Evolutionary conservation across 1,140 invertebrate genomes (phyloP), one percentile per base, ranked within the genome.

Genomic region (Ceratoteleas bidentatus): DNA sequence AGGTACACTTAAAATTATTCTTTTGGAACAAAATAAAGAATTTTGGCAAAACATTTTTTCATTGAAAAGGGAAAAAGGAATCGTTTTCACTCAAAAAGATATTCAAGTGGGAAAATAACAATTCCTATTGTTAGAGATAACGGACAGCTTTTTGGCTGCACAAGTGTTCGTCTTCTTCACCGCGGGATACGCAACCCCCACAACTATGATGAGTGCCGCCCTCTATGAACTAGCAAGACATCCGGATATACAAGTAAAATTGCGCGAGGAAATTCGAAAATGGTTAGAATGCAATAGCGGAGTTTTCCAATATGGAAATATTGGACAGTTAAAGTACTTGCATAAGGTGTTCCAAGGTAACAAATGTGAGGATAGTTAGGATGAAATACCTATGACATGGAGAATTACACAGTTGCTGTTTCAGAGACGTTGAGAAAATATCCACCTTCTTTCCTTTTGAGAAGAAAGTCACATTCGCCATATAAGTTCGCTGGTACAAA

Each of bases 111-210:
- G 24, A 24, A 24, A 4, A 24, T 24, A 24, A 24, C 24, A 24
- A 4, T 24, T 24, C 32, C 32, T 9, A 24, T 11, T 52, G 38
- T 8, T 34, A 56, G 66, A 69, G 16, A 69, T 87, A 6, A 40
- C 36, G 2, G 16, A 88, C 10, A 65, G 65, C 0, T 65, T 86
- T 0, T 24, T 88, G 0, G 65, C 87, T 8, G 89, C 90, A 0
- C 90, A 92, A 72, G 81, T 85, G 0, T 85, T 92, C 11, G 72
- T 92, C 9, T 92, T 93, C 61, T 88, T 93, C 14, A 45, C 92
- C 8, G 93, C 93, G 52, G 93, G 93, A 10, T 94, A 91, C 62
- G 93, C 94, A 57, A 94, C 93, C 0, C 93, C 93, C 2, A 90
- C 93, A 6, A 85, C 88, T 6, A 88, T 93, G 0, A 87, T 95